Conservation (phyloP, 2,888 invertebrate genomes). For the Adelognathus sp. region DNA sequence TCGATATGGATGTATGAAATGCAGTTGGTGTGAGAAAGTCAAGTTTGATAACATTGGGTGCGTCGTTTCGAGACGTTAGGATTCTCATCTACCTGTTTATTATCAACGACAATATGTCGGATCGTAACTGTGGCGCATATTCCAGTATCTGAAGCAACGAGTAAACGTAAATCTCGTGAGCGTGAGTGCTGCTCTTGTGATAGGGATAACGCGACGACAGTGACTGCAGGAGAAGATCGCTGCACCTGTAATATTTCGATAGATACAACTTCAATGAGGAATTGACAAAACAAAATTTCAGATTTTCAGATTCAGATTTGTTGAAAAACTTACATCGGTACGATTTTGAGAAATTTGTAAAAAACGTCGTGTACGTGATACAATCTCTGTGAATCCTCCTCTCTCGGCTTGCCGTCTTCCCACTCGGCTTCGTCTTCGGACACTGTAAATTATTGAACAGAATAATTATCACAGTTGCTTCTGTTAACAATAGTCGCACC, state of each 20-base stretch:
- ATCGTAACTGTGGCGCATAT: conserved; percentile 88
- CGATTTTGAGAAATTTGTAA: conserved; percentile 81
- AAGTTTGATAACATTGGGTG: no score
- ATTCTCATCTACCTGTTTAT: conserved; percentile 87
- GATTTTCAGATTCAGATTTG: conserved; percentile 30
- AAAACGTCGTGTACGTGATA: conserved; percentile 85
- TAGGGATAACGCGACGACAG: conserved; percentile 89
- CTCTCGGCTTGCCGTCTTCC: conserved; percentile 84
- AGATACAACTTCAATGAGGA: no score
- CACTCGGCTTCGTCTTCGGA: conserved; percentile 83
- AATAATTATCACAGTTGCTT: background rate
- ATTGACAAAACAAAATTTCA: conserved; percentile 23
- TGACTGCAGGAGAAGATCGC: conserved; percentile 86
- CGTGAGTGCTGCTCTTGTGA: conserved; percentile 85
- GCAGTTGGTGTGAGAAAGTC: no score
- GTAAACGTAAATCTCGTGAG: conserved; percentile 89
- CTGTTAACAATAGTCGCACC: background rate
- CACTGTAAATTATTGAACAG: conserved; percentile 60
- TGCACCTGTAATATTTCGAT: conserved; percentile 85
- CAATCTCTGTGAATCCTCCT: conserved; percentile 83
- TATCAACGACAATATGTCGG: conserved; percentile 88
- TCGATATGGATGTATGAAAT: no score
- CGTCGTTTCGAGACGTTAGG: no score
- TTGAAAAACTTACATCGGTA: conserved; percentile 83
- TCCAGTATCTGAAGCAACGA: conserved; percentile 90